Evolutionary conservation across 1,140 invertebrate species (phyloP).

Genomic region (Elymnias hypermnestra): DNA sequence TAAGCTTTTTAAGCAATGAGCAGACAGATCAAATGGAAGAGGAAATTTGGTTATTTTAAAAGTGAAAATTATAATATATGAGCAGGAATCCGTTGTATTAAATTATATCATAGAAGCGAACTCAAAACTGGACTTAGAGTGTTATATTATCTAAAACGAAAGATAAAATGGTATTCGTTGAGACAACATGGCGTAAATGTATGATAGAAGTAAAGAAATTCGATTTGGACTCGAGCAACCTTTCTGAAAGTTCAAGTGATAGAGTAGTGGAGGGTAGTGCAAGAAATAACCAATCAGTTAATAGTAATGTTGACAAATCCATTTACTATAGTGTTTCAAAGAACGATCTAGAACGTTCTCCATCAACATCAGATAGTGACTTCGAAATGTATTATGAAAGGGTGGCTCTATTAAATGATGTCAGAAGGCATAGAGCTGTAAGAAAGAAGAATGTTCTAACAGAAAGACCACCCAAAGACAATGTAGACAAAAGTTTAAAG

Average conservation of each 20-base stretch:
- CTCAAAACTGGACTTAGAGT: no score
- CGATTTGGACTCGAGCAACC: constrained; percentile 16
- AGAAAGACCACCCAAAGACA: constrained; percentile 38
- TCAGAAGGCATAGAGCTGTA: constrained; percentile 41
- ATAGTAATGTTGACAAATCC: constrained; percentile 12
- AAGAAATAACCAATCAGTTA: constrained; percentile 19
- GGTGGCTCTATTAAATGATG: constrained; percentile 38
- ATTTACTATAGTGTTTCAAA: constrained; percentile 42
- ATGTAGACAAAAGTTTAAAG: constrained; percentile 55
- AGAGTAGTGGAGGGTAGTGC: constrained; percentile 22
- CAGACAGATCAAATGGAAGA: constrained; percentile 13
- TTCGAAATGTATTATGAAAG: constrained; percentile 34
- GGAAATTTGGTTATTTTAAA: constrained; percentile 20
- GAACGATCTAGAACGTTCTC: constrained; percentile 49
- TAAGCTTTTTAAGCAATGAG: constrained; percentile 26
- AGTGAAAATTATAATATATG: constrained; percentile 35
- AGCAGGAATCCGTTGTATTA: no score
- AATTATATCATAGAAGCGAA: no score
- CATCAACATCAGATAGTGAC: constrained; percentile 52
- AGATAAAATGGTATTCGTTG: constrained; percentile 12
- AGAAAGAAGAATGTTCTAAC: constrained; percentile 47
- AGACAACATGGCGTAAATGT: constrained; percentile 37
- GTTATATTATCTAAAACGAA: background rate
- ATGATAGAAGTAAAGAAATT: constrained; percentile 10
- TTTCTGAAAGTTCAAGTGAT: constrained; percentile 30